These are phyloP conservation scores for Parasteatoda tepidariorum DNA, from an alignment of 1,140 invertebrate genomes.

Conservation along the genomic window DNA sequence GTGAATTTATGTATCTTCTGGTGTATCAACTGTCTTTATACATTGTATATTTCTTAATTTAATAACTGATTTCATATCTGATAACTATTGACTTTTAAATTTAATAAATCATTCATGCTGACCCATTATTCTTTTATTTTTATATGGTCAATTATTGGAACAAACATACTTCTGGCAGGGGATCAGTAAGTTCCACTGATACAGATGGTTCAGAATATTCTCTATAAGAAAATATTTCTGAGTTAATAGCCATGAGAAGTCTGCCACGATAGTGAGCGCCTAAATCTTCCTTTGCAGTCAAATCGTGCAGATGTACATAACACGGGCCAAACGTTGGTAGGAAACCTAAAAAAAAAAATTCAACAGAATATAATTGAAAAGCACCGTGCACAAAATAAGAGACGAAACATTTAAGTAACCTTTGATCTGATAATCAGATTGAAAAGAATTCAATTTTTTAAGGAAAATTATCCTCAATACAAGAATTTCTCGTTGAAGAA, in stretches of 20 bases:
- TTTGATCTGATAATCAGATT: too few species aligned
- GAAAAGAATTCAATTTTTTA: too few species aligned
- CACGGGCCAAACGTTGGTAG: conserved; percentile 87
- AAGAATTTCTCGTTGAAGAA: too few species aligned
- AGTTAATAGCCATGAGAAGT: conserved; percentile 21
- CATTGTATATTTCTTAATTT: too few species aligned
- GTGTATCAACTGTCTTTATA: too few species aligned
- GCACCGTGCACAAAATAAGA: not conserved
- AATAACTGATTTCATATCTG: too few species aligned
- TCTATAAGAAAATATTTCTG: conserved; percentile 8
- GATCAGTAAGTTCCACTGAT: not conserved
- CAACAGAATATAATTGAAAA: not conserved
- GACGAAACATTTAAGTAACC: not conserved
- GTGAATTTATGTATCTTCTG: too few species aligned
- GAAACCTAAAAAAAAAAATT: conserved; percentile 74
- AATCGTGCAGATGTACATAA: conserved; percentile 84
- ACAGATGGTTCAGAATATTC: not conserved
- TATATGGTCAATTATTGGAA: not conserved
- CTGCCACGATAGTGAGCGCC: conserved; percentile 79
- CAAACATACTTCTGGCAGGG: not conserved
- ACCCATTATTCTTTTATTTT: too few species aligned
- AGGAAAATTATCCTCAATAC: too few species aligned
- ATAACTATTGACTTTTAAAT: too few species aligned
- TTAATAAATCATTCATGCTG: too few species aligned
- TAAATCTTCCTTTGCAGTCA: not conserved